A percentile compares a stretch with the other conserved stretches of the same genome.
These are phyloP conservation scores for Echinometra lucunter DNA, from an alignment of 53 echinoderm and acorn worm species.

Conservation along the genomic window DNA sequence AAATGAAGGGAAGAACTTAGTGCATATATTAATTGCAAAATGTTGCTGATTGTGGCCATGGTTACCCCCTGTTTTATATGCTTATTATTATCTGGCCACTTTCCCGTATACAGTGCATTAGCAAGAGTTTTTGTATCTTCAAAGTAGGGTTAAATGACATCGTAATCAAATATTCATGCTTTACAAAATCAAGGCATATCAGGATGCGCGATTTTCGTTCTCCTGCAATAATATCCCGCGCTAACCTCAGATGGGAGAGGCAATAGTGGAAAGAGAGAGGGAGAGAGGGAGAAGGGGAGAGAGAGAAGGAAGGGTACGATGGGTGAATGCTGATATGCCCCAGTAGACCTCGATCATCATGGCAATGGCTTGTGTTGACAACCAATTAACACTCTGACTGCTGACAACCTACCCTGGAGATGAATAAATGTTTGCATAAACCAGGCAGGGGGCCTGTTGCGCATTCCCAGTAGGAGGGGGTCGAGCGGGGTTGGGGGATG, in stretches of 20 bases:
- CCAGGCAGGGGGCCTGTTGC: conserved; percentile 5
- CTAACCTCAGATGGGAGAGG: background rate
- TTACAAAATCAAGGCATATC: background rate
- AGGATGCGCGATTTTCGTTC: background rate
- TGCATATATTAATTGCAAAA: no score
- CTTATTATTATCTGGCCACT: no score
- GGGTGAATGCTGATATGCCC: background rate
- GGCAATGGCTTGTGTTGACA: conserved; percentile 16
- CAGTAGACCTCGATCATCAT: background rate
- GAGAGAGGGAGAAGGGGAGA: background rate
- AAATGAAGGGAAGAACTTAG: no score
- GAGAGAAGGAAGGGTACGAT: background rate
- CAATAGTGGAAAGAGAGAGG: background rate
- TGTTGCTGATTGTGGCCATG: no score
- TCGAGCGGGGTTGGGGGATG: background rate
- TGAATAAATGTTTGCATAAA: conserved; percentile 29
- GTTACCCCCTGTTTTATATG: no score
- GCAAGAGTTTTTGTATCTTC: background rate
- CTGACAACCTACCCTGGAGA: conserved; percentile 19
- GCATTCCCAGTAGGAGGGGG: background rate
- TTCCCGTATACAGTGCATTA: background rate
- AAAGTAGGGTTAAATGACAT: background rate
- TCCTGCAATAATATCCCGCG: background rate
- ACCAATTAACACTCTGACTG: conserved; percentile 40
- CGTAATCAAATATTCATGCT: background rate